A percentile compares a stretch with the other conserved stretches of the same genome.
phyloP scores from a whole-genome alignment of 2,113 vertebrate genomes.

The Baryphthengus martii region DNA sequence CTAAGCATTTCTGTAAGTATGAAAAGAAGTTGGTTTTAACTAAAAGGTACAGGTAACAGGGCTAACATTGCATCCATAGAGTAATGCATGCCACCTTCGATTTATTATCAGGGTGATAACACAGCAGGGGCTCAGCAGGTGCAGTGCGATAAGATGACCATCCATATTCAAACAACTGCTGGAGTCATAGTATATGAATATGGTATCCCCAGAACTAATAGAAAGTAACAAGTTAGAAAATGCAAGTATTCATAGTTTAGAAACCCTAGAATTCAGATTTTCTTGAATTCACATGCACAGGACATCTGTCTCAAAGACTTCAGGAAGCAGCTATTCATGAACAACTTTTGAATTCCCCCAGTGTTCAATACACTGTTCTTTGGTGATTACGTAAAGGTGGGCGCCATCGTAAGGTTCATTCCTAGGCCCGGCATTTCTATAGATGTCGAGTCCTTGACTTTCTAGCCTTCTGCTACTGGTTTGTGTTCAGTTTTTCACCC shows the following conservation, averaged over 20 bases:
- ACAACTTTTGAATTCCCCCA: not conserved
- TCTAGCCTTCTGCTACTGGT: not conserved
- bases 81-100: not conserved
- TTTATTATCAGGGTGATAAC: not conserved
- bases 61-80: not conserved
- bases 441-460: not conserved
- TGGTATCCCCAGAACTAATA: not conserved
- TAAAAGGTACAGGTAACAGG: not conserved
- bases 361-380: not conserved
- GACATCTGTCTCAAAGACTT: not conserved
- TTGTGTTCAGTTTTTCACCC: not conserved
- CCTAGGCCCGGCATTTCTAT: not conserved
- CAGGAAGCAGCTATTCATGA: not conserved
- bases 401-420: not conserved
- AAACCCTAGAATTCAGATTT: not conserved
- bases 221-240: not conserved
- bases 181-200: not conserved
- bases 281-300: not conserved
- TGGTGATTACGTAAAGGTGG: not conserved
- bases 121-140: not conserved
- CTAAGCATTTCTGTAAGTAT: constrained; percentile 88
- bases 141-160: not conserved
- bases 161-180: not conserved
- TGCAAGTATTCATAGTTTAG: not conserved
- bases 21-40: constrained; percentile 37